Base-by-base conservation (phyloP, 2,113 vertebrate species). In the Cheirogaleus medius region DNA sequence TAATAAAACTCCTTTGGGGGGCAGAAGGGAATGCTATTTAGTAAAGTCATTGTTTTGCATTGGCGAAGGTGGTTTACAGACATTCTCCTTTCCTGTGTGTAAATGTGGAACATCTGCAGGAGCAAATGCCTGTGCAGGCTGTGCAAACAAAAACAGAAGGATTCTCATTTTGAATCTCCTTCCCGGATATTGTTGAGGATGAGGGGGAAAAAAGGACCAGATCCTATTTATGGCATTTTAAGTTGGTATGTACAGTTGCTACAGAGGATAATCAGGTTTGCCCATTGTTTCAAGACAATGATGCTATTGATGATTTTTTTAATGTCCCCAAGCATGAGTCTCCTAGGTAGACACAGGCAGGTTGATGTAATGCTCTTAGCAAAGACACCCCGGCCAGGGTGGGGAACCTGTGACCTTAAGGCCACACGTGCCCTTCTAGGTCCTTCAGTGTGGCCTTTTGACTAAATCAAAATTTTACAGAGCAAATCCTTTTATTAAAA, bases 61-160 rank as follows among this genome's bases (percentile, higher is more conserved):
- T 3, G 0, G 58, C 6, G 10, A 69, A 89, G 89, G 21, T 77
- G 58, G 73, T 44, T 44, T 94, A 80, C 82, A 60, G 77, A 73
- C 64, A 37, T 74, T 85, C 89, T 88, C 39, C 37, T 92, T 87
- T 88, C n/a, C 93, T 63, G n/a, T 86, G 68, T 82, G 32, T 83
- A 88, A 92, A 87, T 87, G 42, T 25, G 47, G 93, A 95, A 90
- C 94, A 97, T 84, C 91, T 90, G 89, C 90, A 56, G 44, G n/a
- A 95, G 76, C 88, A 78, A 95, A 80, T 71, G 77, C 78, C 78
- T 54, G 42, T 52, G 66, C 37, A 80, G 73, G 37, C 84, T 81
- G 54, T 47, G 29, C 34, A 63, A 92, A 90, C 90, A 87, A 88
- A 96, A 77, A 92, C 23, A 93, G 94, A 86, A 82, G 68, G 9